Evolutionary conservation across 1,140 invertebrate genomes (phyloP).

Genomic region (Tetranychus urticae): DNA sequence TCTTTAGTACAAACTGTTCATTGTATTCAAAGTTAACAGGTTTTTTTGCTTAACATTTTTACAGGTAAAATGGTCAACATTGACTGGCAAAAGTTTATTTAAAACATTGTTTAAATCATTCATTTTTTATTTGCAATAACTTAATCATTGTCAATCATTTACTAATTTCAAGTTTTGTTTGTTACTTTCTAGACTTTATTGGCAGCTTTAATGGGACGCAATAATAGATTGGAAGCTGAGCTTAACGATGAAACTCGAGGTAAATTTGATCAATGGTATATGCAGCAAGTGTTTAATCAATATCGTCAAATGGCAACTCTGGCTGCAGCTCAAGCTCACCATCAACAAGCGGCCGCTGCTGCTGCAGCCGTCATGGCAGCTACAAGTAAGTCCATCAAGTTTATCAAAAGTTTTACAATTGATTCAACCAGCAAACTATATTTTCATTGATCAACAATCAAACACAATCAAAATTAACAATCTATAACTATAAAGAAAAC

Average conservation of each 20-base stretch:
- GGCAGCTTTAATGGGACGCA: not conserved
- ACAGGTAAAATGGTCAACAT: too few relatives aligned
- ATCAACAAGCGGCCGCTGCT: slow-evolving; percentile 29
- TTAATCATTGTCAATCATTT: not conserved
- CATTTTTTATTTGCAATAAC: not conserved
- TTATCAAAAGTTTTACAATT: too few relatives aligned
- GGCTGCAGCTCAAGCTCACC: slow-evolving; percentile 26
- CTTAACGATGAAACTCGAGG: slow-evolving; percentile 19
- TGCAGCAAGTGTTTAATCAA: slow-evolving; percentile 18
- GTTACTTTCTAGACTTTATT: not conserved
- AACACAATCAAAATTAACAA: too few relatives aligned
- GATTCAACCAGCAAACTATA: too few relatives aligned
- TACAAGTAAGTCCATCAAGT: not conserved
- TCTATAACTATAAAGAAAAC: too few relatives aligned
- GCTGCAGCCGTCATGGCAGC: slow-evolving; percentile 19
- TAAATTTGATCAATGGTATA: slow-evolving; percentile 24
- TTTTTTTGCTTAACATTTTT: too few relatives aligned
- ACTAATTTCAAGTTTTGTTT: not conserved
- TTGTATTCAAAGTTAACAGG: too few relatives aligned
- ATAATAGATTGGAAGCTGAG: slow-evolving; percentile 11
- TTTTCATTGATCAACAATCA: too few relatives aligned
- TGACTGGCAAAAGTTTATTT: too few relatives aligned
- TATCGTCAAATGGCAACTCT: slow-evolving; percentile 14
- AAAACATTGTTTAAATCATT: not conserved
- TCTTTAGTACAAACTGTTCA: too few relatives aligned